These are phyloP conservation scores for Dasyornis broadbenti DNA, from an alignment of 2,113 vertebrate species.

Conservation along the genomic window DNA sequence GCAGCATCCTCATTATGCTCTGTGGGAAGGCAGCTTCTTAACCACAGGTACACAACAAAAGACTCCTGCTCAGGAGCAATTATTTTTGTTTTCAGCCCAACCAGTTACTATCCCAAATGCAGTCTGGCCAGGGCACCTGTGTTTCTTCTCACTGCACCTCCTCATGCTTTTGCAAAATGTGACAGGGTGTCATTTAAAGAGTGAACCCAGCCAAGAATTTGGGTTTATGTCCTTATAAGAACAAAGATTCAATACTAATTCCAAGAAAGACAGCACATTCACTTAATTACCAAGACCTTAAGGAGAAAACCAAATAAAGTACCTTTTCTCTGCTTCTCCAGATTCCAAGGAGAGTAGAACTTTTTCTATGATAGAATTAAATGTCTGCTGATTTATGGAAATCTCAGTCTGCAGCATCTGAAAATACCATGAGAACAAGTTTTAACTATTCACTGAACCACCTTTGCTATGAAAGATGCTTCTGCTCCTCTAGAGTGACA, in stretches of 20 bases:
- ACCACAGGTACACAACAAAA: neutral
- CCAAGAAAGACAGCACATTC: neutral
- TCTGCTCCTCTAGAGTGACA: neutral
- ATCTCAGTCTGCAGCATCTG: slow-evolving; percentile 88
- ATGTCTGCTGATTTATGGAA: slow-evolving; percentile 81
- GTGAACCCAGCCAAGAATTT: neutral
- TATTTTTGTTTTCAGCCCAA: neutral
- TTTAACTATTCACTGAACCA: neutral
- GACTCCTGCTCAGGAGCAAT: neutral
- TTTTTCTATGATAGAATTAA: slow-evolving; percentile 80
- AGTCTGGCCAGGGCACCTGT: neutral
- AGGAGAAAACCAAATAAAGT: neutral
- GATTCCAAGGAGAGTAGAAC: slow-evolving; percentile 80
- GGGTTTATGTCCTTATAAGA: neutral
- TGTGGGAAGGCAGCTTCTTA: neutral
- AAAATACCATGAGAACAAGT: neutral
- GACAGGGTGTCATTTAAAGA: neutral
- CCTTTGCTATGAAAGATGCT: neutral
- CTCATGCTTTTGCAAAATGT: neutral
- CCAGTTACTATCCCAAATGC: neutral
- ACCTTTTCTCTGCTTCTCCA: slow-evolving; percentile 84
- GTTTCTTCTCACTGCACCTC: neutral
- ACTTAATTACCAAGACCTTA: neutral
- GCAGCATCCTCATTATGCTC: neutral
- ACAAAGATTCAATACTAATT: neutral